Evolutionary conservation across 64 coral and sea anemone species (phyloP).

Genomic region (Stichodactyla mertensii): DNA sequence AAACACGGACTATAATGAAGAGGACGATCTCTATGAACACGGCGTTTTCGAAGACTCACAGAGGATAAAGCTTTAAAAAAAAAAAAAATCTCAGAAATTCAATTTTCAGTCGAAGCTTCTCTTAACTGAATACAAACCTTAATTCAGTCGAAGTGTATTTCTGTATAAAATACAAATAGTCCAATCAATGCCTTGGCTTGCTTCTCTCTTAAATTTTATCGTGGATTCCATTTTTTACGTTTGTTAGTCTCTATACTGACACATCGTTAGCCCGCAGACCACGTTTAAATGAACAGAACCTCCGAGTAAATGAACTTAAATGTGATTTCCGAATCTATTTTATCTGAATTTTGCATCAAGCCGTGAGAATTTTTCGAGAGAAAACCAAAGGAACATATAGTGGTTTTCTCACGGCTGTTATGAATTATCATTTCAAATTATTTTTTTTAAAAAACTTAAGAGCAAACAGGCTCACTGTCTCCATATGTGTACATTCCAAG

Average conservation of each 20-base stretch:
- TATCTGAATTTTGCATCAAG: constrained; percentile 53
- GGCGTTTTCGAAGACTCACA: not conserved
- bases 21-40: too few relatives aligned
- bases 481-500: constrained; percentile 28
- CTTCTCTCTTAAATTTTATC: not conserved
- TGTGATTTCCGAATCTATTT: constrained; percentile 40
- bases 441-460: constrained; percentile 23
- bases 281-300: constrained; percentile 20
- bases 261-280: not conserved
- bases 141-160: not conserved
- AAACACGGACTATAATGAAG: too few relatives aligned
- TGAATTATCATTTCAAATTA: constrained; percentile 63
- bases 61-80: too few relatives aligned
- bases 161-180: not conserved
- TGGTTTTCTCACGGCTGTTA: constrained; percentile 68
- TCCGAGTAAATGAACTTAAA: constrained; percentile 33
- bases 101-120: not conserved
- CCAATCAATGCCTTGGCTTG: not conserved
- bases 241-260: not conserved
- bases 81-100: not conserved
- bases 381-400: constrained; percentile 56
- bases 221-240: constrained; percentile 6
- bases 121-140: not conserved
- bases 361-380: constrained; percentile 64
- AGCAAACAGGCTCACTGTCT: constrained; percentile 29